A percentile compares a stretch with the other conserved stretches of the same genome.
phyloP scores from a whole-genome alignment of 1,140 invertebrate genomes.

The Copidosoma floridanum region DNA sequence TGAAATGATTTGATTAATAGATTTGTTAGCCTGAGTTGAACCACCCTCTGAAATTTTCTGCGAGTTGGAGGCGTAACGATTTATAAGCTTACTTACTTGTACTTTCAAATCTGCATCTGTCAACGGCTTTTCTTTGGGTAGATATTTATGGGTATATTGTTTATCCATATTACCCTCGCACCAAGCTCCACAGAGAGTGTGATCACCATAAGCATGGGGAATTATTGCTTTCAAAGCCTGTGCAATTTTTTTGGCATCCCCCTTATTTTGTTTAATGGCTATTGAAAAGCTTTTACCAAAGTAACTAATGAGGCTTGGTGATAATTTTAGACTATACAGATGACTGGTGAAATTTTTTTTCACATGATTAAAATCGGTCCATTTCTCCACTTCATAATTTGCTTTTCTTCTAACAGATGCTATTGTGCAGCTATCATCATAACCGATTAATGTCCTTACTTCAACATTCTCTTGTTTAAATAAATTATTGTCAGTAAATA shows the following conservation, averaged over 20 bases:
- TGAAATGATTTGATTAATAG: constrained; percentile 13
- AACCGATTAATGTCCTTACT: constrained; percentile 15
- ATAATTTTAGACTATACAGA: constrained; percentile 20
- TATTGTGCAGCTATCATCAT: constrained; percentile 23
- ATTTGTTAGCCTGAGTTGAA: constrained; percentile 26
- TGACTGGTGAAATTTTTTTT: not conserved
- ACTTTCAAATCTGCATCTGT: not conserved
- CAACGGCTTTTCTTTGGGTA: too few relatives aligned
- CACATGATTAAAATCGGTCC: constrained; percentile 27
- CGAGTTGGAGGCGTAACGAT: constrained; percentile 1
- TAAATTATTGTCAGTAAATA: too few relatives aligned
- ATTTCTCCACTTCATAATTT: constrained; percentile 16
- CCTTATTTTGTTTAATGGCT: constrained; percentile 20
- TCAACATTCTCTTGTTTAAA: constrained; percentile 10
- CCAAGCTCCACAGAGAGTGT: too few relatives aligned
- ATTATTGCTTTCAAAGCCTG: too few relatives aligned
- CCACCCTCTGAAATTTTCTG: constrained; percentile 19
- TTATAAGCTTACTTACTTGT: constrained; percentile 2
- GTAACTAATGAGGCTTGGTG: constrained; percentile 13
- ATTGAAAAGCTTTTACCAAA: constrained; percentile 20
- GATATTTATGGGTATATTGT: too few relatives aligned
- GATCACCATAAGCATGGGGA: too few relatives aligned
- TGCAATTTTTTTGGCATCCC: too few relatives aligned
- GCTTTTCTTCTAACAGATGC: constrained; percentile 5
- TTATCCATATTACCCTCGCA: too few relatives aligned